Conservation (phyloP, 2,888 invertebrate species). For the Volucella inflata region DNA sequence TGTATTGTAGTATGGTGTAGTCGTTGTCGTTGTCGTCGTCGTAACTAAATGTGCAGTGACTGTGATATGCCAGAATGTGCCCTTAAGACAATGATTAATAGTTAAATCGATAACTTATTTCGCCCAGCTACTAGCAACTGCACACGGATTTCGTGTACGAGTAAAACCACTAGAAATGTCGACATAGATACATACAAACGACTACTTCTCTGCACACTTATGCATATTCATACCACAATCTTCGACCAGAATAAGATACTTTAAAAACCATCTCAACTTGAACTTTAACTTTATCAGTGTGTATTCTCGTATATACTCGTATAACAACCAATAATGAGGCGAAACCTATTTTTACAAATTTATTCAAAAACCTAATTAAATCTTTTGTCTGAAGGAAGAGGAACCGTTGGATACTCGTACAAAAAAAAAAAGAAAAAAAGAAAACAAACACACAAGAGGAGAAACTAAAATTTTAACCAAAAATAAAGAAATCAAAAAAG, state of each 20-base stretch:
- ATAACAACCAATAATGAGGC: conserved; percentile 12
- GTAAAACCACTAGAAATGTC: conserved; percentile 6
- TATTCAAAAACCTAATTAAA: conserved; percentile 68
- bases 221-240: conserved; percentile 31
- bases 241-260: conserved; percentile 14
- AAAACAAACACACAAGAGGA: conserved; percentile 18
- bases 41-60: conserved; percentile 74
- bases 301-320: conserved; percentile 14
- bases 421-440: conserved; percentile 45
- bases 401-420: conserved; percentile 28
- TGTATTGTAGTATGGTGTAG: neutral
- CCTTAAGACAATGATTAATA: conserved; percentile 79
- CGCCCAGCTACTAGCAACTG: conserved; percentile 57
- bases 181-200: conserved; percentile 1
- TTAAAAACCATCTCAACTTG: conserved; percentile 46
- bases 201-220: neutral
- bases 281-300: conserved; percentile 25
- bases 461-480: conserved; percentile 57
- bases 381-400: conserved; percentile 71
- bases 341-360: conserved; percentile 27
- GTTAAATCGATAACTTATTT: conserved; percentile 77
- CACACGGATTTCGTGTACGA: conserved; percentile 30
- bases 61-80: conserved; percentile 77
- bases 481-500: conserved; percentile 79
- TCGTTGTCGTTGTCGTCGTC: conserved; percentile 36